Conservation (phyloP, 2,113 vertebrate species). For the Sakesphorus luctuosus region DNA sequence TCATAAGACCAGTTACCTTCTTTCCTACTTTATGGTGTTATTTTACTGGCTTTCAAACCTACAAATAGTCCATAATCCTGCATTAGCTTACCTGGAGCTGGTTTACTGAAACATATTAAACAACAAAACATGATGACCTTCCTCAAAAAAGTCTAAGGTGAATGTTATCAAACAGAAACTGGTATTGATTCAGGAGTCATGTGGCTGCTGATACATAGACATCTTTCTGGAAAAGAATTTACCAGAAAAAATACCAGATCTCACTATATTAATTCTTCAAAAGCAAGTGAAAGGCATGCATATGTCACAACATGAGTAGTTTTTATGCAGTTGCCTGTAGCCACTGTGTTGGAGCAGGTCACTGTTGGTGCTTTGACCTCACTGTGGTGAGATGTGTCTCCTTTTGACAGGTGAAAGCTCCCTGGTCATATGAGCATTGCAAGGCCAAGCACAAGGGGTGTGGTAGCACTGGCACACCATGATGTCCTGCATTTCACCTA, state of each 20-base stretch:
- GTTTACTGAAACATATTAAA: neutral
- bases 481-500: neutral
- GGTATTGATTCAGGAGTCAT: neutral
- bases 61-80: neutral
- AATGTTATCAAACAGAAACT: neutral
- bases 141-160: neutral
- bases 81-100: neutral
- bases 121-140: neutral
- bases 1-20: neutral
- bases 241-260: neutral
- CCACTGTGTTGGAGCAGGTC: neutral
- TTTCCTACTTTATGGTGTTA: neutral
- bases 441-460: neutral
- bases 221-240: neutral
- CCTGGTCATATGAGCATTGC: rapidly evolving
- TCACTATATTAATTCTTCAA: neutral
- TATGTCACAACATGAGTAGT: neutral
- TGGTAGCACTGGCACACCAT: neutral
- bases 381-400: neutral
- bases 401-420: neutral
- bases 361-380: neutral
- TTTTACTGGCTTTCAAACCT: neutral
- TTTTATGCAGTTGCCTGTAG: neutral
- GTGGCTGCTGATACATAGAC: neutral
- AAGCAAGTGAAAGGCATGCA: neutral